Evolutionary conservation across 2,113 vertebrate genomes (phyloP), one percentile per base, ranked within the genome.

Genomic region (human): DNA sequence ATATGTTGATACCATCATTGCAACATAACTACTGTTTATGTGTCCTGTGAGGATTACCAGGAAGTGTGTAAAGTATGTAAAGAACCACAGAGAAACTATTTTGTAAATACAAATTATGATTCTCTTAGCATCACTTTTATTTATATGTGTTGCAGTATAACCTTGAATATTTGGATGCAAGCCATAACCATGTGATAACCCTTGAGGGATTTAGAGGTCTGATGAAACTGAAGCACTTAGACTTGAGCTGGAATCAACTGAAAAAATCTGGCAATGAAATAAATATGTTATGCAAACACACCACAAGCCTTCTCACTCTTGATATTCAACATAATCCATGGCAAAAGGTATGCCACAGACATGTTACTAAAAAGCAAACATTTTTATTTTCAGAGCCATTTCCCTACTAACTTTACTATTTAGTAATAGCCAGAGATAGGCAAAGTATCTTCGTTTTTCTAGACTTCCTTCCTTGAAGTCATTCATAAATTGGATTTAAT

Each of bases 201-300:
- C 98, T 99, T n/a, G 99, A 99, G 84, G 99, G 99, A 35, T 97
- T 99, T 38, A 98, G 96, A 95, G 98, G 98, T 2, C 97, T 99
- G 83, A 98, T 97, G 45, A 98, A 99, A 68, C 98, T 99, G 59
- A 98, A 98, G 79, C 94, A 99, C 90, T 98, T 99, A n/a, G 99
- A 99, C 89, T 97, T 99, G 95, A 97, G 99, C 96, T 99, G 99
- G 99, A 99, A 99, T 95, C 98, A 99, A 81, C 92, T 99, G 94
- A 99, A 98, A 97, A 98, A 98, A 32, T 97, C 98, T 75, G 97
- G 98, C 8, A 98, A 99, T 59, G 99, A 99, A 38, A 98, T 84
- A 3, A 98, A 98, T 38, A 96, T 99, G 61, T 98, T 99, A 93
- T 97, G 98, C 83, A 99, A 99, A 96, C 99, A 99, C 30, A 96